Evolutionary conservation across 30 jellyfish, hydroid and myxozoan genomes (phyloP).

Genomic region (Aurelia aurita): DNA sequence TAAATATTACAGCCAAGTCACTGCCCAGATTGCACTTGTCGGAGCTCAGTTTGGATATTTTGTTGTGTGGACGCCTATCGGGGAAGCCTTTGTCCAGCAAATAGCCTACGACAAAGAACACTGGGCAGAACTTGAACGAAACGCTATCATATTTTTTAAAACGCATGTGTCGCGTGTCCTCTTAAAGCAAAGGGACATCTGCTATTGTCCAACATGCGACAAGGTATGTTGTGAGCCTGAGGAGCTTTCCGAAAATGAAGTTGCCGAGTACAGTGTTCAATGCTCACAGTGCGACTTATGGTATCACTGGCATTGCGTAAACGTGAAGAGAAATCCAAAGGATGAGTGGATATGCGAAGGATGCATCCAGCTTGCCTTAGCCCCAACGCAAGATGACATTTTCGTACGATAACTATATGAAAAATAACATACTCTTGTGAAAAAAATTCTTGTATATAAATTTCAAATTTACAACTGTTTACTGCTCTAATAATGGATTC

Average conservation of each 20-base stretch:
- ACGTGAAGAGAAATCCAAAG: not conserved
- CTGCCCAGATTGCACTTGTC: slow-evolving; percentile 21
- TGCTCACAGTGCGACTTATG: not conserved
- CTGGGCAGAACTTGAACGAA: slow-evolving; percentile 34
- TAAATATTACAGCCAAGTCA: slow-evolving; percentile 60
- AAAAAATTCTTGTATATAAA: too few relatives aligned
- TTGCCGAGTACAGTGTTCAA: not conserved
- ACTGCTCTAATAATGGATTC: too few relatives aligned
- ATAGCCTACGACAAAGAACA: slow-evolving; percentile 1
- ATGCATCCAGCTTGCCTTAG: too few relatives aligned
- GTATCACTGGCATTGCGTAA: slow-evolving; percentile 8
- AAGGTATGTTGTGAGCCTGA: slow-evolving; percentile 15
- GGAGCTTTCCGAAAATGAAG: slow-evolving; percentile 6
- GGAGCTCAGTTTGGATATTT: slow-evolving; percentile 6
- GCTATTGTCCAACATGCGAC: slow-evolving; percentile 30
- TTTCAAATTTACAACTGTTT: too few relatives aligned
- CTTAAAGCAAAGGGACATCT: not conserved
- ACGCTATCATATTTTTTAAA: slow-evolving; percentile 17
- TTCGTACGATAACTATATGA: too few relatives aligned
- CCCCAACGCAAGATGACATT: too few relatives aligned
- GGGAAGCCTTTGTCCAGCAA: slow-evolving; percentile 9
- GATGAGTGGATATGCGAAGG: slow-evolving; percentile 13
- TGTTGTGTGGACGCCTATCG: slow-evolving; percentile 39
- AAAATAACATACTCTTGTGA: too few relatives aligned
- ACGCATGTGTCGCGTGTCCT: slow-evolving; percentile 6